phyloP scores from a whole-genome alignment of 2,888 invertebrate genomes.

The Troides helena region DNA sequence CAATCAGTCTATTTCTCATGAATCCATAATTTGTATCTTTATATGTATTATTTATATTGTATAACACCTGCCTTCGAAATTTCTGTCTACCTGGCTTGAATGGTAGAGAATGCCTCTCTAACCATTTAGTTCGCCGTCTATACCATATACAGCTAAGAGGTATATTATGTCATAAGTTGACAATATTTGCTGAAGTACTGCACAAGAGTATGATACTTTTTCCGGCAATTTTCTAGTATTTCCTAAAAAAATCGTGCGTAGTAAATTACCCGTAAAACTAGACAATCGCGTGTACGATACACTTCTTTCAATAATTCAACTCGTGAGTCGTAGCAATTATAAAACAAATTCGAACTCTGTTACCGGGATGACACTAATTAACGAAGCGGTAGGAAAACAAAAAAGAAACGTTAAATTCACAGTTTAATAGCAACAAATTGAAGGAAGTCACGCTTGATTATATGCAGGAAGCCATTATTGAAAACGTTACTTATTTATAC shows the following conservation, averaged over 20 bases:
- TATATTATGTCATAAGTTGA: no score
- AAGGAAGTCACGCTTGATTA: slow-evolving; percentile 19
- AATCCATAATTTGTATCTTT: no score
- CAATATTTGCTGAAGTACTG: no score
- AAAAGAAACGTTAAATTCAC: background rate
- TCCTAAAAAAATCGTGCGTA: background rate
- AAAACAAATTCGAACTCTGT: slow-evolving; percentile 6
- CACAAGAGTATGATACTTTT: no score
- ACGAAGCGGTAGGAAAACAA: background rate
- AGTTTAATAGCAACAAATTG: background rate
- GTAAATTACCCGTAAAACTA: slow-evolving; percentile 8
- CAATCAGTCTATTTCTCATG: no score
- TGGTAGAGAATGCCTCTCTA: no score
- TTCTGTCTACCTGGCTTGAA: no score
- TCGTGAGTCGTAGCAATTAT: slow-evolving; percentile 1
- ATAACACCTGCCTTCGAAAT: no score
- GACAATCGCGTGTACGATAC: slow-evolving; percentile 8
- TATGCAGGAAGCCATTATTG: slow-evolving; percentile 5
- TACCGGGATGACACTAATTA: slow-evolving; percentile 17
- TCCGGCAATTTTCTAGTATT: background rate
- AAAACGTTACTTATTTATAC: background rate
- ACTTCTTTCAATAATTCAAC: slow-evolving; percentile 12
- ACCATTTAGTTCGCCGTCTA: no score
- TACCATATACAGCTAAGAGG: no score
- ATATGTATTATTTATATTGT: no score